These are phyloP conservation scores for Alligator sinensis DNA, from an alignment of 2,113 vertebrate genomes.

Conservation along the genomic window DNA sequence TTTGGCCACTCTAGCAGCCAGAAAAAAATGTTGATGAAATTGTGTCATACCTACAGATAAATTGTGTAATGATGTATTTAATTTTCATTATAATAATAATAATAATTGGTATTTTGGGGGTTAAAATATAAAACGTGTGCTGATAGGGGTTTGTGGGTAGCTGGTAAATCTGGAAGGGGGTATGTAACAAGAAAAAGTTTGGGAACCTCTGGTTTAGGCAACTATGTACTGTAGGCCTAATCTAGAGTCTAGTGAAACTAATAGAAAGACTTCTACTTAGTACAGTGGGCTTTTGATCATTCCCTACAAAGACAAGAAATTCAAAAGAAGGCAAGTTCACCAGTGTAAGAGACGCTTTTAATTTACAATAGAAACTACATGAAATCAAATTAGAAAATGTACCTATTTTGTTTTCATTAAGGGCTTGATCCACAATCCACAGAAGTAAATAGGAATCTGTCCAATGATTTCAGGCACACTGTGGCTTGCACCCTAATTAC, in stretches of 20 bases:
- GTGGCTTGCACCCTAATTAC: not conserved
- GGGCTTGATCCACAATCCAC: not conserved
- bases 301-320: not conserved
- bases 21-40: too few species aligned
- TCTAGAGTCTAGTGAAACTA: not conserved
- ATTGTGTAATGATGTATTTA: too few species aligned
- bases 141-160: too few species aligned
- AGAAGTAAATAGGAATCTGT: not conserved
- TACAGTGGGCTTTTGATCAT: not conserved
- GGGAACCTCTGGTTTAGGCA: too few species aligned
- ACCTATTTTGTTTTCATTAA: not conserved
- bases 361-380: not conserved
- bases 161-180: not conserved
- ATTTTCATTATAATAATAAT: too few species aligned
- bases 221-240: not conserved
- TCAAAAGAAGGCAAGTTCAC: not conserved
- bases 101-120: too few species aligned
- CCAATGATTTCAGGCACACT: constrained; percentile 26
- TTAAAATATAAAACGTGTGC: too few species aligned
- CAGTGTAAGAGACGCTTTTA: not conserved
- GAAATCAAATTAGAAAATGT: not conserved
- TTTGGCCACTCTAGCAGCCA: too few species aligned
- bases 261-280: not conserved
- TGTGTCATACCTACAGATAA: too few species aligned
- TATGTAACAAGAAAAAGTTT: too few species aligned